Percentiles rank a stretch among this genome's conserved stretches.
These are phyloP conservation scores for Microtus pennsylvanicus DNA, from an alignment of 2,113 vertebrate genomes.

Conservation along the genomic window DNA sequence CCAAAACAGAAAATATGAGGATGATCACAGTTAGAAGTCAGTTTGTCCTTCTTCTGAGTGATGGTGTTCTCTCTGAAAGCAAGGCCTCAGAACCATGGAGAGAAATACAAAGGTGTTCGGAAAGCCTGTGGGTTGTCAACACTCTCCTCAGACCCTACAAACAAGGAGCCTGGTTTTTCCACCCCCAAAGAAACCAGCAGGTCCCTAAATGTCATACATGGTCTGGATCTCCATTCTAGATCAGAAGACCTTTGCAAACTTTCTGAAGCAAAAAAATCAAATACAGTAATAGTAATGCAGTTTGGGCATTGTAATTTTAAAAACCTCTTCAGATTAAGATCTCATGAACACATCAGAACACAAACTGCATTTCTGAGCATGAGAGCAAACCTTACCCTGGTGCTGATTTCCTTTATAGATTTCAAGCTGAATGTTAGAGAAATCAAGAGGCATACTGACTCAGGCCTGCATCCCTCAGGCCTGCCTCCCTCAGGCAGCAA, in stretches of 20 bases:
- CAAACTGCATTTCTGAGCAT: background rate
- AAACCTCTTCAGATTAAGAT: background rate
- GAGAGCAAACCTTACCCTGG: background rate
- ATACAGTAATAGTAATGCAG: background rate
- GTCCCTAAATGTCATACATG: background rate
- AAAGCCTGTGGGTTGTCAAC: constrained; percentile 18
- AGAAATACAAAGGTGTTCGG: background rate
- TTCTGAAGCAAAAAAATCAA: constrained; percentile 49
- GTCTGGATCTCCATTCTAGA: background rate
- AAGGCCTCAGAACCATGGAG: background rate
- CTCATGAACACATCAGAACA: background rate
- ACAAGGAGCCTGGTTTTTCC: background rate
- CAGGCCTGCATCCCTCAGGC: background rate
- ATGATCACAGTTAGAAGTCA: background rate
- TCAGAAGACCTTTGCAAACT: background rate
- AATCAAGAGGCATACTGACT: background rate
- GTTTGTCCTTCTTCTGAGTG: constrained; percentile 21
- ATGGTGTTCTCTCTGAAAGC: background rate
- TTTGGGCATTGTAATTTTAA: background rate
- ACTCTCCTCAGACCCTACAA: background rate
- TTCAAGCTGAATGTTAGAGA: background rate
- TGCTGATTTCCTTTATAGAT: background rate
- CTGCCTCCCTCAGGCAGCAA: background rate
- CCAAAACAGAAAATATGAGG: background rate
- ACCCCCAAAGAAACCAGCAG: background rate